A percentile compares a stretch with the other conserved stretches of the same genome.
These are phyloP conservation scores for Chamaea fasciata DNA, from an alignment of 2,113 vertebrate genomes.

Conservation along the genomic window DNA sequence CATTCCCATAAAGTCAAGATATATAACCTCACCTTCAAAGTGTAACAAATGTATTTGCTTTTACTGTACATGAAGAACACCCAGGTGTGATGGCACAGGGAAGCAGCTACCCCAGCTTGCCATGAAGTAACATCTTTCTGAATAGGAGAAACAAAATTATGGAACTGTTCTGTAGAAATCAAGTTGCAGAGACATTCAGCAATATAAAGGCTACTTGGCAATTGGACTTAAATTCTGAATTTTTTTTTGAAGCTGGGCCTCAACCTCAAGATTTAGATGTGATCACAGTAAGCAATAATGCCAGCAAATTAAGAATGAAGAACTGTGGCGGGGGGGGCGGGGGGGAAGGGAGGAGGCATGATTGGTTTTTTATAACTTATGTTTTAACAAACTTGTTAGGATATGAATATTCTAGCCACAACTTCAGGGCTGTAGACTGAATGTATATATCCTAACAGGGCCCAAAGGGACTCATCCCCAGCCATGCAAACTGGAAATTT, in stretches of 20 bases:
- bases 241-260: neutral
- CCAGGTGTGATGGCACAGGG: neutral
- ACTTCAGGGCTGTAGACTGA: accelerated
- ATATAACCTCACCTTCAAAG: neutral
- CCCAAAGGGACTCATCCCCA: neutral
- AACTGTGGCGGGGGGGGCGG: accelerated
- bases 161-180: neutral
- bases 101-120: neutral
- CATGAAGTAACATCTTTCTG: neutral
- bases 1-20: neutral
- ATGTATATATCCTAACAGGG: too few relatives aligned
- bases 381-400: neutral
- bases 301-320: neutral
- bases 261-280: neutral
- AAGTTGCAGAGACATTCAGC: neutral
- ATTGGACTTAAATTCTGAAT: neutral
- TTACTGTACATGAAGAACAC: neutral
- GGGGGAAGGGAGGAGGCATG: accelerated
- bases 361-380: neutral
- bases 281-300: neutral
- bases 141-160: neutral
- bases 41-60: neutral
- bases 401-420: neutral
- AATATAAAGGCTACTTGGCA: neutral
- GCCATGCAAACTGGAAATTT: neutral